These are phyloP conservation scores for Naja naja DNA, from an alignment of 2,113 vertebrate genomes.

Conservation along the genomic window DNA sequence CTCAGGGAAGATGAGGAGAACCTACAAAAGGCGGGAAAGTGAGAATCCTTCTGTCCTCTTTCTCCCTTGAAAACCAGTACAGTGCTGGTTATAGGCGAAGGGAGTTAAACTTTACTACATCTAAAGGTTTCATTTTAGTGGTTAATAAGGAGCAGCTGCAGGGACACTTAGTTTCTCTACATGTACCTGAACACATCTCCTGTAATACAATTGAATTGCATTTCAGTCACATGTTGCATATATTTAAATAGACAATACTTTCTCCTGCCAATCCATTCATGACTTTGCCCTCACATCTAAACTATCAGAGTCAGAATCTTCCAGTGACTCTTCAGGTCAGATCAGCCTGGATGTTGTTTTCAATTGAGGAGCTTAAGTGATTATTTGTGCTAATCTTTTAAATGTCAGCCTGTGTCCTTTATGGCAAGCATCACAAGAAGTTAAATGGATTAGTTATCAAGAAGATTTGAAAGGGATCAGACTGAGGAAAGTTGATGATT, in stretches of 20 bases:
- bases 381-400: background rate
- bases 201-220: constrained; percentile 9
- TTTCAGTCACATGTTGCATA: background rate
- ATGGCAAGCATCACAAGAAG: background rate
- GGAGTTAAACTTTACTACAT: background rate
- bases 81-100: background rate
- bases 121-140: background rate
- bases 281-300: background rate
- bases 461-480: background rate
- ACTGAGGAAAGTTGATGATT: background rate
- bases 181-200: constrained; percentile 3
- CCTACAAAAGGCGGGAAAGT: background rate
- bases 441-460: fast-evolving
- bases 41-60: background rate
- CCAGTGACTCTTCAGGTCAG: background rate
- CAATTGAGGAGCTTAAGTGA: background rate
- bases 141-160: background rate
- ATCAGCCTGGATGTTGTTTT: background rate
- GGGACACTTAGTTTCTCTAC: constrained; percentile 30
- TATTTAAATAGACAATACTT: background rate
- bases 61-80: background rate
- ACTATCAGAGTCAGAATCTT: constrained; percentile 24
- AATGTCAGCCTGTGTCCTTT: background rate
- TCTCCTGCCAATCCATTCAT: background rate
- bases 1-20: background rate